phyloP scores from a whole-genome alignment of 2,797 vertebrate genomes.

The Parauchenoglanis punctatus region DNA sequence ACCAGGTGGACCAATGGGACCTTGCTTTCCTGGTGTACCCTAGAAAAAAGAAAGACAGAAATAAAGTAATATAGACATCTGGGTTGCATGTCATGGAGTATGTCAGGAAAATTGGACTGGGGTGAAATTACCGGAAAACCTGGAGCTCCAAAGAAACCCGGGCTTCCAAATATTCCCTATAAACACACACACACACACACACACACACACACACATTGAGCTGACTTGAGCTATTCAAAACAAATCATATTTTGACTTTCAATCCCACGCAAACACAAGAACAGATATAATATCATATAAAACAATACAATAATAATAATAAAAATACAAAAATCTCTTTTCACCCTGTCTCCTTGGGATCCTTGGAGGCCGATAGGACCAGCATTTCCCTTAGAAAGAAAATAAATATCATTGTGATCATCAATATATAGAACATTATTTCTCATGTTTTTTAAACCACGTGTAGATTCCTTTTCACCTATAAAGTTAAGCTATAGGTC shows the following conservation, averaged over 20 bases:
- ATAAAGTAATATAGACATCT: neutral
- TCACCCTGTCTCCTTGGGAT: conserved; percentile 53
- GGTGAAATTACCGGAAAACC: conserved; percentile 64
- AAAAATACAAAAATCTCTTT: neutral
- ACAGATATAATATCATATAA: neutral
- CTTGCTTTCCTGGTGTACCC: conserved; percentile 89
- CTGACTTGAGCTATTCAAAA: neutral
- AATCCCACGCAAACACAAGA: neutral
- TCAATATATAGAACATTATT: neutral
- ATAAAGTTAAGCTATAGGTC: neutral
- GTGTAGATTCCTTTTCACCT: neutral
- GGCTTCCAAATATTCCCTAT: conserved; percentile 13
- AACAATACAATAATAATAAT: neutral
- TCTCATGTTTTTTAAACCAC: neutral
- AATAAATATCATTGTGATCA: neutral
- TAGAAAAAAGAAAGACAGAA: conserved; percentile 54
- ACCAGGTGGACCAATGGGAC: conserved; percentile 79
- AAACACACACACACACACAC: neutral
- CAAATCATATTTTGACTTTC: neutral
- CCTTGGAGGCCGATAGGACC: conserved; percentile 57
- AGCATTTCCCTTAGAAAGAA: conserved; percentile 16
- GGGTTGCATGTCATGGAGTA: neutral
- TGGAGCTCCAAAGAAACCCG: conserved; percentile 65
- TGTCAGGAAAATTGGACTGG: neutral
- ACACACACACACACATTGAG: neutral